Evolutionary conservation across 2,888 invertebrate genomes (phyloP).

Genomic region (Crocallis elinguaria): DNA sequence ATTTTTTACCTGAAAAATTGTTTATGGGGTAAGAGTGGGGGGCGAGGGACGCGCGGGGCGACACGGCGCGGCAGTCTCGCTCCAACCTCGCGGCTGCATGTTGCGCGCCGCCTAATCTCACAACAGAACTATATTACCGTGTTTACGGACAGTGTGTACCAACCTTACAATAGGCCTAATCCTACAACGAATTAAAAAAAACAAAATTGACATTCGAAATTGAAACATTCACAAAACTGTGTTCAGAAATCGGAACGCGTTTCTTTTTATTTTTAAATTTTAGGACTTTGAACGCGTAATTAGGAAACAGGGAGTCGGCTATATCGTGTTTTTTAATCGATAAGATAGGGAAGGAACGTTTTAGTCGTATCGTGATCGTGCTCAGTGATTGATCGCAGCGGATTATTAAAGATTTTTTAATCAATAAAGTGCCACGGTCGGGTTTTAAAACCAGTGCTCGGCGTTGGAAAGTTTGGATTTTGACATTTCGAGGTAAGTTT

Average conservation of each 20-base stretch:
- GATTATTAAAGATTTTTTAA: conserved; percentile 55
- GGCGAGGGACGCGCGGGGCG: conserved; percentile 61
- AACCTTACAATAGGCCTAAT: conserved; percentile 49
- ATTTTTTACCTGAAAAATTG: conserved; percentile 74
- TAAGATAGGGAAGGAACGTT: conserved; percentile 57
- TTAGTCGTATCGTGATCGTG: conserved; percentile 67
- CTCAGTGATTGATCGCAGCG: conserved; percentile 64
- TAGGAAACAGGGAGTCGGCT: conserved; percentile 40
- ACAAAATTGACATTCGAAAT: conserved; percentile 6
- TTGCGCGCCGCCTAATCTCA: conserved; percentile 41
- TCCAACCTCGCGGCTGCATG: conserved; percentile 58
- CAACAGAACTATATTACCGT: conserved; percentile 29
- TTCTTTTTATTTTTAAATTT: conserved; percentile 27
- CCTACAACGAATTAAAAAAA: conserved; percentile 46
- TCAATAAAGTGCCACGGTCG: conserved; percentile 52
- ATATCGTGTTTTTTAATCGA: conserved; percentile 52
- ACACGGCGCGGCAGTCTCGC: conserved; percentile 70
- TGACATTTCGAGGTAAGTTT: conserved; percentile 65
- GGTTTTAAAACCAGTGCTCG: conserved; percentile 34
- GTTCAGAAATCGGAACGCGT: conserved; percentile 3
- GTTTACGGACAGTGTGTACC: conserved; percentile 41
- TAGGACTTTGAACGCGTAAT: conserved; percentile 51
- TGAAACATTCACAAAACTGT: too few species aligned
- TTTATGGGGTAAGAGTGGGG: conserved; percentile 53
- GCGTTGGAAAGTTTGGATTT: conserved; percentile 67